Evolutionary conservation across 1,140 invertebrate species (phyloP).

Genomic region (Procambarus virginalis): DNA sequence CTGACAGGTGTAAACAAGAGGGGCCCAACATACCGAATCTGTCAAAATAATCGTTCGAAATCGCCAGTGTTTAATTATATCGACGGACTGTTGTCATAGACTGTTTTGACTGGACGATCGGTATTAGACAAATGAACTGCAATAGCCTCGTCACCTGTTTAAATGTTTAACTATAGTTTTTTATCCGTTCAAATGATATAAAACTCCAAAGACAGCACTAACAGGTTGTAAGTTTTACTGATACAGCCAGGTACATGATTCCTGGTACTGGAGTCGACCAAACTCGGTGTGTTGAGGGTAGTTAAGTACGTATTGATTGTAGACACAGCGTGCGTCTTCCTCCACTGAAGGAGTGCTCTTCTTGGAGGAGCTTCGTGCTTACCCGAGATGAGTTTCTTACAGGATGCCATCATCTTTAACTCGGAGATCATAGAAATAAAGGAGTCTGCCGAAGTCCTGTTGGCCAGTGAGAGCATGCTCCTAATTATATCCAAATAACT

Average conservation of each 20-base stretch:
- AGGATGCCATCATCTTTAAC: too few relatives aligned
- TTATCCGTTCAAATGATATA: not conserved
- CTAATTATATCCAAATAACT: too few relatives aligned
- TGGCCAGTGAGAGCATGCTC: too few relatives aligned
- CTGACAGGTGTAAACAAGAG: not conserved
- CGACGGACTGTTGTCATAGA: not conserved
- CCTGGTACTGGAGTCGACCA: not conserved
- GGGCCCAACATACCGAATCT: not conserved
- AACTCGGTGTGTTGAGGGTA: too few relatives aligned
- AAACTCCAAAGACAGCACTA: not conserved
- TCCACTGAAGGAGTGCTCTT: too few relatives aligned
- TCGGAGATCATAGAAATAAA: too few relatives aligned
- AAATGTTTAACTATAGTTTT: not conserved
- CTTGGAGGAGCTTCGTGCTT: too few relatives aligned
- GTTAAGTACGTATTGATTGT: too few relatives aligned
- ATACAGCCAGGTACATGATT: not conserved
- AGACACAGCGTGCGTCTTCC: too few relatives aligned
- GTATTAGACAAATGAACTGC: not conserved
- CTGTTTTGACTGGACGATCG: not conserved
- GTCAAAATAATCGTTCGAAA: not conserved
- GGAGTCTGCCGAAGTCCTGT: too few relatives aligned
- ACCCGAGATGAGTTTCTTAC: too few relatives aligned
- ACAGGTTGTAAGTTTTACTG: not conserved
- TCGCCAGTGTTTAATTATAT: not conserved
- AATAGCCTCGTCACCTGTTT: not conserved